phyloP scores from a whole-genome alignment of 2,113 vertebrate genomes.

The Bostrychus sinensis region DNA sequence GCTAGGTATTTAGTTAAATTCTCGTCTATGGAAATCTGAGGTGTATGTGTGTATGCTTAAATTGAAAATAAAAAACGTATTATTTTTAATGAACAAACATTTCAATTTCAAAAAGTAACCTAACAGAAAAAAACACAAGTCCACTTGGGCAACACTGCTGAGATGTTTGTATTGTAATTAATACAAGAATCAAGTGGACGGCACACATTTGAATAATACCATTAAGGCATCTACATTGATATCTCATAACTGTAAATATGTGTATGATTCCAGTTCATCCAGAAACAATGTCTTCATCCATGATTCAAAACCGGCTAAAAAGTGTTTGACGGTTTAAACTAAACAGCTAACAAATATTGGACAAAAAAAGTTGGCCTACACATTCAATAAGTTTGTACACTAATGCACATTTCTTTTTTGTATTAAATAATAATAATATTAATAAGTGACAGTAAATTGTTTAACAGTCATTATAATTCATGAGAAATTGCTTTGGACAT shows the following conservation, averaged over 20 bases:
- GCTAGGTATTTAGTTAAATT: too few relatives aligned
- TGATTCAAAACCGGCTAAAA: background rate
- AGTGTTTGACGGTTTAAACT: background rate
- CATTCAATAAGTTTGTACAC: background rate
- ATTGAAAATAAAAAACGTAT: background rate
- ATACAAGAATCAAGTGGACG: slow-evolving; percentile 30
- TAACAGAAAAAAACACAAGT: slow-evolving; percentile 5
- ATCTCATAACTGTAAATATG: background rate
- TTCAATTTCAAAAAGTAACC: background rate
- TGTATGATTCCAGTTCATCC: background rate
- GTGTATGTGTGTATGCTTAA: too few relatives aligned
- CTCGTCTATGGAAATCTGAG: too few relatives aligned
- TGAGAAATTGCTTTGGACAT: background rate
- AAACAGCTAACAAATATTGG: background rate
- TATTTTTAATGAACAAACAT: slow-evolving; percentile 16
- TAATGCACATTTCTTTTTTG: background rate
- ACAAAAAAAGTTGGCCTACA: background rate
- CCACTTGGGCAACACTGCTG: slow-evolving; percentile 8
- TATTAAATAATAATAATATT: too few relatives aligned
- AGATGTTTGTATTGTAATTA: slow-evolving; percentile 41
- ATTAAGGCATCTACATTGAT: slow-evolving; percentile 23
- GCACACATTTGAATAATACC: slow-evolving; percentile 25
- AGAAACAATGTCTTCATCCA: background rate
- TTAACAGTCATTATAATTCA: too few relatives aligned
- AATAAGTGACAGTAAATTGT: too few relatives aligned